Percentiles rank a stretch among this genome's conserved stretches.
Conservation (phyloP, 1,140 invertebrate genomes). For the Tetramorium parvispinum region DNA sequence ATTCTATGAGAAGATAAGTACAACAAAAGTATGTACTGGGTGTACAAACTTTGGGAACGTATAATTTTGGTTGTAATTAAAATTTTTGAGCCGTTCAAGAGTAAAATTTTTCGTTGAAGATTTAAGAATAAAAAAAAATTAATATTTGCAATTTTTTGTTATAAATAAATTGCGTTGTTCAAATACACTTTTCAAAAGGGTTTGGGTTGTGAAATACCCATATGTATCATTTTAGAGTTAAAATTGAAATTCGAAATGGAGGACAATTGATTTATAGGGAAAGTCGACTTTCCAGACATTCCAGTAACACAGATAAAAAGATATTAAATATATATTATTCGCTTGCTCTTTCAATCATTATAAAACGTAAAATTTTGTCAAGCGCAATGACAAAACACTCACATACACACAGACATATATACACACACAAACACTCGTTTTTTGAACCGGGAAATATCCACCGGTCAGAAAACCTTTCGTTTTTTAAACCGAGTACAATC, state of each 20-base stretch:
- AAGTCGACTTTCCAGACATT: neutral
- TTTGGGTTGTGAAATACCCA: too few relatives aligned
- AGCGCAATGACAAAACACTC: neutral
- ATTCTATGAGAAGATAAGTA: neutral
- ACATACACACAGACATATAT: neutral
- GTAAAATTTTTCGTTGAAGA: too few relatives aligned
- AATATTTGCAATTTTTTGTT: too few relatives aligned
- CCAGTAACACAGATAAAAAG: neutral
- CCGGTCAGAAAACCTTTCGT: constrained; percentile 11
- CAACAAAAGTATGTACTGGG: neutral
- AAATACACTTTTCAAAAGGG: too few relatives aligned
- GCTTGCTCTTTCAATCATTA: neutral
- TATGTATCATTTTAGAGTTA: too few relatives aligned
- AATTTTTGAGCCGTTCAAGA: too few relatives aligned
- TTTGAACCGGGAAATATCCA: neutral
- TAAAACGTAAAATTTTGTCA: constrained; percentile 11
- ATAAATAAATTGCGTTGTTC: too few relatives aligned
- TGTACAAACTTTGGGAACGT: too few relatives aligned
- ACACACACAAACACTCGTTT: too few relatives aligned
- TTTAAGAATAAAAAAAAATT: too few relatives aligned
- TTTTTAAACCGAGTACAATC: constrained; percentile 28
- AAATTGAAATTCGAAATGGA: neutral
- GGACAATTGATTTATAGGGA: neutral
- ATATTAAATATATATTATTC: neutral
- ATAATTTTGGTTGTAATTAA: too few relatives aligned